These are phyloP conservation scores for Marmota monax DNA, from an alignment of 2,113 vertebrate genomes.

Conservation along the genomic window DNA sequence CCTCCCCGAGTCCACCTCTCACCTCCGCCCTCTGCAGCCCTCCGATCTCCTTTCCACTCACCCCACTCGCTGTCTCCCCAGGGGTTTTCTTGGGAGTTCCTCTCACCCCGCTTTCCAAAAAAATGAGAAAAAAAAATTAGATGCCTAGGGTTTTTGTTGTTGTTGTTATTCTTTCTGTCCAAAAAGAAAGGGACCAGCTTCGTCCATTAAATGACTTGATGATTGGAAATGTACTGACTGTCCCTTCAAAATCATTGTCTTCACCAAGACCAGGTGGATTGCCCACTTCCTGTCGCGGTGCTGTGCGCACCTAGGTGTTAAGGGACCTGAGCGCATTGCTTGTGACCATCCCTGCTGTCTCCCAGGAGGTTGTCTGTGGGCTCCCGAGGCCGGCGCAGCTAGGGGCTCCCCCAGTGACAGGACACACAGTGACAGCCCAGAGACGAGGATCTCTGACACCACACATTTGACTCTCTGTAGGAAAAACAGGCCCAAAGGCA, in stretches of 20 bases:
- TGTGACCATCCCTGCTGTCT: not conserved
- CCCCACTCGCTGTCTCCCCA: not conserved
- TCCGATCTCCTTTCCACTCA: not conserved
- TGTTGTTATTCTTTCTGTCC: not conserved
- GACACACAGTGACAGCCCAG: not conserved
- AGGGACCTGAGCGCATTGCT: not conserved
- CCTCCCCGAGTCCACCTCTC: not conserved
- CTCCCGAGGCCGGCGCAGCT: not conserved
- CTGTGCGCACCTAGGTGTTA: accelerated
- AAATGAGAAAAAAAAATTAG: not conserved
- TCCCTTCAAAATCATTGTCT: not conserved
- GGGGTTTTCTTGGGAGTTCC: not conserved
- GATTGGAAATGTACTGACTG: accelerated
- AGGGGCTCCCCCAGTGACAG: not conserved
- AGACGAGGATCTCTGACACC: not conserved
- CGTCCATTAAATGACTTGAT: not conserved
- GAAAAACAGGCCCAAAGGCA: not conserved
- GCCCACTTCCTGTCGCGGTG: not conserved
- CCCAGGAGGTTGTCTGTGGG: not conserved
- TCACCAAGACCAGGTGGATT: not conserved
- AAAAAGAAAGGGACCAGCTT: not conserved
- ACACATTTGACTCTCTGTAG: not conserved
- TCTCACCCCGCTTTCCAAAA: not conserved
- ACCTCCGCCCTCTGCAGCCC: not conserved
- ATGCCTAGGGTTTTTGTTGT: no score